These are phyloP conservation scores for Drosophila anomalata DNA, from an alignment of 2,888 invertebrate species.

Conservation along the genomic window DNA sequence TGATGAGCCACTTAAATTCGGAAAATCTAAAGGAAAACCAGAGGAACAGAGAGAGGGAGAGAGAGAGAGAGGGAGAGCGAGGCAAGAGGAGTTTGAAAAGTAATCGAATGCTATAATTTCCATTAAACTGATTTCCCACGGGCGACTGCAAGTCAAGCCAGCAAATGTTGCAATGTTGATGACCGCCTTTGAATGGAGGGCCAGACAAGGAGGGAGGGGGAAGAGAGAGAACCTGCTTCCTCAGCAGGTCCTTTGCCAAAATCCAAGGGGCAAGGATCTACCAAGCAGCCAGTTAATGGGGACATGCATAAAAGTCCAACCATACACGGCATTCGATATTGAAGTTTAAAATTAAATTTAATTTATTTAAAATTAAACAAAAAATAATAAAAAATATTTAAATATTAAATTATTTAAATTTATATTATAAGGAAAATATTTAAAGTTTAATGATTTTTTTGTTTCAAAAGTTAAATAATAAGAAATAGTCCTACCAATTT, in stretches of 20 bases:
- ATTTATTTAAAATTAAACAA: no score
- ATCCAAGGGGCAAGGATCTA: neutral
- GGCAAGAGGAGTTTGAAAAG: constrained; percentile 60
- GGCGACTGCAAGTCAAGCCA: constrained; percentile 61
- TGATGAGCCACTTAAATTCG: constrained; percentile 39
- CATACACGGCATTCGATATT: constrained; percentile 1
- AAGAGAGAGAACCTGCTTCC: no score
- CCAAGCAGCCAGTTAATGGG: constrained; percentile 60
- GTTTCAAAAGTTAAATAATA: no score
- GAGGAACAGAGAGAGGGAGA: neutral
- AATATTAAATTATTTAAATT: neutral
- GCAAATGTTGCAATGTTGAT: constrained; percentile 71
- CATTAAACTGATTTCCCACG: constrained; percentile 79
- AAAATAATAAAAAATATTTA: no score
- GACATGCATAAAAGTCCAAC: constrained; percentile 64
- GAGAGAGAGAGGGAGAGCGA: constrained; percentile 5
- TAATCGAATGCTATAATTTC: constrained; percentile 79
- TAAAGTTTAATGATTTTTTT: no score
- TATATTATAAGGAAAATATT: no score
- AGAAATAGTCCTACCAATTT: no score
- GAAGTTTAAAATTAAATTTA: neutral
- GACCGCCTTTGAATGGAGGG: constrained; percentile 34
- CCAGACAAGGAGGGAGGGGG: neutral
- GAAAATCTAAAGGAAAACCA: constrained; percentile 8
- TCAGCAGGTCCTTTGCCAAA: neutral